These are phyloP conservation scores for Phyllotreta cruciferae DNA, from an alignment of 2,888 invertebrate genomes.

Conservation along the genomic window DNA sequence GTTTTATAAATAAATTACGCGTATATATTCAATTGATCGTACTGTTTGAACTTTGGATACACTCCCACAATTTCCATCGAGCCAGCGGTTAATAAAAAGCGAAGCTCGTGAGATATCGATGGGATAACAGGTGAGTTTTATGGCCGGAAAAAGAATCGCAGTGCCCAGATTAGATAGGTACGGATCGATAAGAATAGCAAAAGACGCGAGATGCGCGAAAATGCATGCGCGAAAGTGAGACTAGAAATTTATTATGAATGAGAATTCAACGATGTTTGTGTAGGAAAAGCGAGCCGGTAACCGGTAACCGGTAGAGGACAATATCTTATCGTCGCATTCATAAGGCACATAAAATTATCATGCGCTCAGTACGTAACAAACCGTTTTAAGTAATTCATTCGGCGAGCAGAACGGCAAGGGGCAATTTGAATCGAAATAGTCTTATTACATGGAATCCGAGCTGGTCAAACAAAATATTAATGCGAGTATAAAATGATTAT, in stretches of 20 bases:
- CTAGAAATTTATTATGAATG: no score
- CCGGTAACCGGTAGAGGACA: not conserved
- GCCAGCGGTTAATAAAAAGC: not conserved
- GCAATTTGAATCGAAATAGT: constrained; percentile 54
- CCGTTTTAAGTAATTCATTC: constrained; percentile 23
- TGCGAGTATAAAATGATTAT: constrained; percentile 57
- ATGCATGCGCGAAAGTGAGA: no score
- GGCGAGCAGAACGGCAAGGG: constrained; percentile 29
- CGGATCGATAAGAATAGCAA: no score
- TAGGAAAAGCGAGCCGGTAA: not conserved
- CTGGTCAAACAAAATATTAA: constrained; percentile 56
- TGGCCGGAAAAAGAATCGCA: no score
- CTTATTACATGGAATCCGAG: constrained; percentile 51
- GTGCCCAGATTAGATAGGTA: no score
- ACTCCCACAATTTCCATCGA: constrained; percentile 24
- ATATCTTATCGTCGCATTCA: constrained; percentile 10
- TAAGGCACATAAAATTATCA: constrained; percentile 16
- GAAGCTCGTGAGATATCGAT: constrained; percentile 7
- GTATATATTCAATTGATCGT: constrained; percentile 35
- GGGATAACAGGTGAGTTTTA: not conserved
- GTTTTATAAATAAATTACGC: constrained; percentile 37
- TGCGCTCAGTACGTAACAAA: constrained; percentile 12
- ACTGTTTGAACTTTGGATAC: constrained; percentile 35
- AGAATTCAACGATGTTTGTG: not conserved
- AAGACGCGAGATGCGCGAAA: no score